Base-by-base conservation (phyloP, 1,140 invertebrate genomes). In the Drosophila santomea region DNA sequence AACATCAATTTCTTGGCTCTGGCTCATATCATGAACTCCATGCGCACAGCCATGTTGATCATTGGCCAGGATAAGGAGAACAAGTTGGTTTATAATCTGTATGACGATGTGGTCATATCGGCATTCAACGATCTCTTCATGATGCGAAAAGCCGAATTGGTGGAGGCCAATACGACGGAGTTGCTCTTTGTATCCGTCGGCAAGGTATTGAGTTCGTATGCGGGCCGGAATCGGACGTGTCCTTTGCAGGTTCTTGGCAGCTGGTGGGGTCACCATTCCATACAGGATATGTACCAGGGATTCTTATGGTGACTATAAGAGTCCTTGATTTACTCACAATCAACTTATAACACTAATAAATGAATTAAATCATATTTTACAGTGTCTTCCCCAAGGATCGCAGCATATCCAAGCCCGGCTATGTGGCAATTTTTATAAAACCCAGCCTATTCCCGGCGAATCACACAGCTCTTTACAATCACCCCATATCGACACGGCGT, bases 41-140 rank as follows among this genome's bases (percentile, higher is more conserved):
- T 85, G 82, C 74, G 82, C 0, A 23, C 85, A 7, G 82, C 82
- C 43, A 64, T 85, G 78, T 11, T 85, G 25, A 75, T 85, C 25
- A 32, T 85, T n/a, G 82, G 82, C 0, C 82, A 85, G 69, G 61
- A 85, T 12, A 72, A 68, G 28, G 32, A 74, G 3, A 36, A 86
- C 15, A 39, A 51, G 6, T 41, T 75, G 58, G 82, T 85, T 1
- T 85, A 86, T 14, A 85, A 85, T 63, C 62, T 85, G 4, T 85
- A 85, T 17, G 82, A 85, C 32, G 69, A 85, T 20, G 78, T 85
- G 14, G 82, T 85, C 36, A 78, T 85, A 5, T 85, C 82, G 11
- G 45, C 82, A 8, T 64, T 85, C 62, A 81, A 85, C 41, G 82
- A 85, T 56, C 50, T 86, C 0, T 85, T 86, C 25, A 81, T 86